Base-by-base conservation (phyloP, 2,113 vertebrate genomes). In the Phocoena sinus region DNA sequence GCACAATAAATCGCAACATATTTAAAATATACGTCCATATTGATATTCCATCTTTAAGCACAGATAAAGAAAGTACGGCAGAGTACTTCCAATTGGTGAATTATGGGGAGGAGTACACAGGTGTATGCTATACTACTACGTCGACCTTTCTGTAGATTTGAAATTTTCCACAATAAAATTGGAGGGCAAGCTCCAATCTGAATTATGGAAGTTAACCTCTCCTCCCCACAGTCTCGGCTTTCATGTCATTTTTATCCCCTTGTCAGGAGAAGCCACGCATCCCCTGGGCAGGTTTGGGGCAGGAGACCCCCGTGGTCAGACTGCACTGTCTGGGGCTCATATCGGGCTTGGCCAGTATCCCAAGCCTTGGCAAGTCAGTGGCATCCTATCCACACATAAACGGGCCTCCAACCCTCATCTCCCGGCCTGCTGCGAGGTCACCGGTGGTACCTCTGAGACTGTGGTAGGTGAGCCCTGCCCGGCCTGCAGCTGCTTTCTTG, bases 81-180 rank as follows among this genome's bases (percentile, higher is more conserved):
- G 36, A 33, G 4, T 36, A 41, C 47, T 47, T 76, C 36, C 79
- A 44, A 11, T 8, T 7, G 58, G 53, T 56, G 73, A 41, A 28
- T 36, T 21, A 10, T 6, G 17, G 31, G n/a, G 12, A 53, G 17
- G 76, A 6, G 17, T 7, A 11, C 5, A 15, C 1, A 15, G 15
- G 73, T 47, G 5, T 25, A 14, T 1, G 3, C 11, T 41, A 2
- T 10, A 18, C 18, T 8, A 33, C 23, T 2, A 6, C 0, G 25
- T 4, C 9, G 25, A 26, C 56, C 65, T 63, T 3, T 18, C 25
- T 31, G 4, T 13, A 68, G 68, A 17, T 47, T 67, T 58, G 60
- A 76, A 76, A 23, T 47, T 18, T 5, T 33, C 71, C 33, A 3
- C 31, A 60, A 36, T 33, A 23, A 79, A 62, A 33, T 1, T 31